phyloP scores from a whole-genome alignment of 2,888 invertebrate genomes.

The Ophioninae sp. region DNA sequence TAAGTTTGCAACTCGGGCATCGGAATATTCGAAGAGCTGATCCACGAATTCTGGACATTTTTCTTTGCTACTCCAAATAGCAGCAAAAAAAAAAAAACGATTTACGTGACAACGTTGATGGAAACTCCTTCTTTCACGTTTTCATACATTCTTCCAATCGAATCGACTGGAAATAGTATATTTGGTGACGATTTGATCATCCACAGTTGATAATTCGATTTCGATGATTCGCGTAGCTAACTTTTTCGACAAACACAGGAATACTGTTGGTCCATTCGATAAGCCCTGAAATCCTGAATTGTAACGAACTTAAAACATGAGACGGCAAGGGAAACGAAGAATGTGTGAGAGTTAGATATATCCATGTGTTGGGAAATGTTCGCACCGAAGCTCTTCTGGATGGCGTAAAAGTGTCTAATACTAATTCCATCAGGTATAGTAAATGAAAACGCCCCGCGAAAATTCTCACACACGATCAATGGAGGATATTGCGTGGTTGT shows the following conservation, averaged over 20 bases:
- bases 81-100: not conserved
- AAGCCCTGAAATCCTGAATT: constrained; percentile 5
- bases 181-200: not conserved
- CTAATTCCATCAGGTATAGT: constrained; percentile 22
- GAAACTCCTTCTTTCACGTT: not conserved
- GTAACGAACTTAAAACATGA: constrained; percentile 19
- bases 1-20: constrained; percentile 58
- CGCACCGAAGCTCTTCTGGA: constrained; percentile 12
- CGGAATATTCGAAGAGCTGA: not conserved
- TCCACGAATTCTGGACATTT: constrained; percentile 3
- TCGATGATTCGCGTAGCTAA: not conserved
- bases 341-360: not conserved
- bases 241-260: not conserved
- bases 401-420: constrained; percentile 1
- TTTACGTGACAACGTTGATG: not conserved
- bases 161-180: not conserved
- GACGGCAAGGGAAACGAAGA: not conserved
- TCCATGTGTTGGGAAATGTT: constrained; percentile 18
- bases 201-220: not conserved
- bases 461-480: constrained; percentile 17
- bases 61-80: not conserved
- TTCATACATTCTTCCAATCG: not conserved
- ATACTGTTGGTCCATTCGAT: not conserved
- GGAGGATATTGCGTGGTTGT: constrained; percentile 12
- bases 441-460: constrained; percentile 17